Percentiles rank a stretch among this genome's conserved stretches.
Conservation (phyloP, 2,113 vertebrate genomes). For the Mastomys natalensis region DNA sequence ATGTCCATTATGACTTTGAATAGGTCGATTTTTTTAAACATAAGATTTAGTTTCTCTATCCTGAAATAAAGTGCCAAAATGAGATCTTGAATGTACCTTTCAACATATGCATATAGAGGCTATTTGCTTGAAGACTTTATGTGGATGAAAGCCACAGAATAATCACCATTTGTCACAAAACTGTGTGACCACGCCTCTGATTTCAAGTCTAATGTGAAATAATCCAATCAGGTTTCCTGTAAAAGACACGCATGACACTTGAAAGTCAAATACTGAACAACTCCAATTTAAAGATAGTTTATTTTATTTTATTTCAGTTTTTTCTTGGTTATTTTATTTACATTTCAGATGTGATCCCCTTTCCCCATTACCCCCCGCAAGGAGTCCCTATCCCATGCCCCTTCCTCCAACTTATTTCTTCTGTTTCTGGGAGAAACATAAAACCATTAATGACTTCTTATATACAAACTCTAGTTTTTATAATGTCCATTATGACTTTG, state of each 20-base stretch:
- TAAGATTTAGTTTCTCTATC: conserved; percentile 37
- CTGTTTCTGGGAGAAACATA: conserved; percentile 15
- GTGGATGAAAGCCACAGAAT: neutral
- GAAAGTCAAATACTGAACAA: conserved; percentile 42
- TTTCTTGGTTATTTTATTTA: too few species aligned
- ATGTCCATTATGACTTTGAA: neutral
- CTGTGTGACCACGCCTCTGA: neutral
- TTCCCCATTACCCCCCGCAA: too few species aligned
- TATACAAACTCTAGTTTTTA: neutral
- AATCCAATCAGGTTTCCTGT: conserved; percentile 1
- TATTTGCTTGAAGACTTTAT: neutral
- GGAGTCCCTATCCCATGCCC: too few species aligned
- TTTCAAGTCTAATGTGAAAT: conserved; percentile 42
- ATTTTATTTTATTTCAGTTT: too few species aligned
- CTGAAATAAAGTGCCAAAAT: neutral
- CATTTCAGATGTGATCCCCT: too few species aligned
- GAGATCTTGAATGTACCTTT: neutral
- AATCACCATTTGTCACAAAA: neutral
- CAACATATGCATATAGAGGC: conserved; percentile 15
- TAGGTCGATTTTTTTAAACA: neutral
- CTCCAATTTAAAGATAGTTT: neutral
- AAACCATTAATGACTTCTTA: neutral
- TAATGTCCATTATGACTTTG: neutral
- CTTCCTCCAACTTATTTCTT: neutral
- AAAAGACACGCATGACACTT: neutral